Evolutionary conservation across 1,140 invertebrate genomes (phyloP).

Genomic region (Watersipora subatra): DNA sequence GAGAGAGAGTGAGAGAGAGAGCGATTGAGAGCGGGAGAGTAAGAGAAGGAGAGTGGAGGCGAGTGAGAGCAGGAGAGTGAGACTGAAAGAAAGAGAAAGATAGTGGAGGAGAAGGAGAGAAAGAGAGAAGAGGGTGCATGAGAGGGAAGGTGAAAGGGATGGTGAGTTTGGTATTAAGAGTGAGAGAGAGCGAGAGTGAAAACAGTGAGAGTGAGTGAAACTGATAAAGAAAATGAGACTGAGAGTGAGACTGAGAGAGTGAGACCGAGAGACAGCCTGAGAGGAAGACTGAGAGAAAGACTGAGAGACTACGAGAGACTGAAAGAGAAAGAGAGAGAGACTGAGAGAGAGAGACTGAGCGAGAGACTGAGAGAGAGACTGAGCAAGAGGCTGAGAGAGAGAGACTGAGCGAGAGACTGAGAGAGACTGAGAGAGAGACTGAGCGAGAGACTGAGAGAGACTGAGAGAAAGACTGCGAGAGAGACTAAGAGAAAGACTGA

Average conservation of each 20-base stretch:
- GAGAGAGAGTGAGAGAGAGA: no score
- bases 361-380: constrained; percentile 6
- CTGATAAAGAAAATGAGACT: neutral
- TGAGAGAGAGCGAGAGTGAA: neutral
- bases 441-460: neutral
- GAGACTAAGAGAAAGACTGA: constrained; percentile 6
- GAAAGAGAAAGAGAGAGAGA: constrained; percentile 7
- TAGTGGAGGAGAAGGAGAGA: neutral
- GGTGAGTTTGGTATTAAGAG: neutral
- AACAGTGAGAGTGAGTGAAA: neutral
- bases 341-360: constrained; percentile 4
- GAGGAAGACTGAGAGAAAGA: constrained; percentile 5
- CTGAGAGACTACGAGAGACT: constrained; percentile 2
- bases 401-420: neutral
- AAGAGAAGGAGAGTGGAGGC: no score
- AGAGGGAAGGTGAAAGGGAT: neutral
- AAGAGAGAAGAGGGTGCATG: neutral
- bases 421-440: neutral
- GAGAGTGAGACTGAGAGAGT: no score
- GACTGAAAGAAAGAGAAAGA: neutral
- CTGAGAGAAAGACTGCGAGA: neutral
- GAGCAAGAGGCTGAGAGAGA: constrained; percentile 2
- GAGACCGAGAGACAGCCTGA: neutral
- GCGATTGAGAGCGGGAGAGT: no score
- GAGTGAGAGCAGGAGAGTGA: no score